Evolutionary conservation across 2,797 vertebrate genomes (phyloP).

Genomic region (Perodicticus potto): DNA sequence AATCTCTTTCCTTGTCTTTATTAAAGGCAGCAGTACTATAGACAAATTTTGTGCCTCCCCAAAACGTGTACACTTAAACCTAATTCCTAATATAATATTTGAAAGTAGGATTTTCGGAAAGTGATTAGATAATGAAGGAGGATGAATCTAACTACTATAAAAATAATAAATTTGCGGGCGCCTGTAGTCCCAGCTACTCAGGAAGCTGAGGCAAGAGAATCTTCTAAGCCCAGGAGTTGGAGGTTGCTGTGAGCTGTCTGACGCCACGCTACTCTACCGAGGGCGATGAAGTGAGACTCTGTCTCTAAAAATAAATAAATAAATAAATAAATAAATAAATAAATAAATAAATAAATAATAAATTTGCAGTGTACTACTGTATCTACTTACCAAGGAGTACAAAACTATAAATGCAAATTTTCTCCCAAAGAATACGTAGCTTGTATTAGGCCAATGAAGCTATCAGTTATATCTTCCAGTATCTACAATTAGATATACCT

Average conservation of each 20-base stretch:
- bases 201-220: no score
- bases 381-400: neutral
- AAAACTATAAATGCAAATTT: neutral
- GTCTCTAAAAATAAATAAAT: no score
- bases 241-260: no score
- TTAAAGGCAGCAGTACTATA: neutral
- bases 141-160: no score
- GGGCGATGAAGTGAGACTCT: no score
- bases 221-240: no score
- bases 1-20: neutral
- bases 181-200: no score
- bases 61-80: neutral
- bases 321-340: no score
- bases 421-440: neutral
- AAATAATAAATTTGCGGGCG: neutral
- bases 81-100: neutral
- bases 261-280: no score
- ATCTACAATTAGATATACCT: neutral
- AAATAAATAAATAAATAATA: neutral
- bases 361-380: neutral
- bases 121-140: neutral
- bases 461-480: neutral
- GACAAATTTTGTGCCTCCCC: neutral
- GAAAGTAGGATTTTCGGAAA: accelerated
- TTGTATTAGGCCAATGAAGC: neutral